Base-by-base conservation (phyloP, 2,888 invertebrate species). In the Electrophaes corylata region DNA sequence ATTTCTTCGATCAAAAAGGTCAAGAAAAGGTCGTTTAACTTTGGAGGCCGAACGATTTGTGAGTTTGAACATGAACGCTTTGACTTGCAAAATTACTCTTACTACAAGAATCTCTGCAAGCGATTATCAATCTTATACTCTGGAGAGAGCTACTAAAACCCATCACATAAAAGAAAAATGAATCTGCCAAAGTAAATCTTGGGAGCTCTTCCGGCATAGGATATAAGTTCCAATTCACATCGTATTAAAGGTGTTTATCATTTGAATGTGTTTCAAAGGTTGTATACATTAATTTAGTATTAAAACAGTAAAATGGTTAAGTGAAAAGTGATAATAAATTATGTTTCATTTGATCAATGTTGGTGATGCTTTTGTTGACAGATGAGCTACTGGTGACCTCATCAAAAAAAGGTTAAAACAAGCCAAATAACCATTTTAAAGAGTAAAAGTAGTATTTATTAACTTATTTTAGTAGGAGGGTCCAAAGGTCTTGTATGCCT, bases 21-120 rank as follows among this genome's bases (percentile, higher is more conserved):
- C 84, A 86, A 70, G 64, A 19, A 62, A 78, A 79, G 87, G 81
- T 86, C 86, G 67, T 81, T 86, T 84, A 84, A 86, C 86, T 84
- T 79, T 73, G 60, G 70, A 69, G 71, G 72, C 72, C 73, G 62
- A 58, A 62, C 58, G 53, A 55, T 64, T 60, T 64, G 67, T 47
- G 56, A 31, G 56, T 45, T 39, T 55, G 49, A 51, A 52, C 33
- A 43, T 55, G 49, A 51, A 52, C 33, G 33, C 33, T 43, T 46
- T 35, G 54, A 54, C 53, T 54, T 31, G 44, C 49, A 56, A 50
- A 56, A 49, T 23, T 50, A 54, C 46, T 39, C 29, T 20, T 11
- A 35, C 37, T 6, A 41, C 11, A 39, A 10, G 10, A 55, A 49
- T 39, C 11, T 3, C 12, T 6, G 1, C 48, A 35, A 49, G 39